Conservation (phyloP, 2,113 vertebrate genomes). For the Muntiacus muntjak region DNA sequence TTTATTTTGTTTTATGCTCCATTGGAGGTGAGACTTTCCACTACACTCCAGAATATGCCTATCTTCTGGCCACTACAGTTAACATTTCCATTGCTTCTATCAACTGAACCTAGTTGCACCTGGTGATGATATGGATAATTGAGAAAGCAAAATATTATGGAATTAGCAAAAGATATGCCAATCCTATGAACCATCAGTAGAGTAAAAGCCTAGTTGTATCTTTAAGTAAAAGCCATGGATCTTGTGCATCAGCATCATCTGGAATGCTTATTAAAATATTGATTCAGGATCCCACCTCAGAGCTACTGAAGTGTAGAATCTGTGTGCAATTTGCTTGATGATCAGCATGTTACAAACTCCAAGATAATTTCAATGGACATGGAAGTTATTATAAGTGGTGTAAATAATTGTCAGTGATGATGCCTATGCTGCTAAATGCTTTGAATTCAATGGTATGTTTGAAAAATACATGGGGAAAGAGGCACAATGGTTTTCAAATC, state of each 20-base stretch:
- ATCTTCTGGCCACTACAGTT: not conserved
- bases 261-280: not conserved
- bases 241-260: not conserved
- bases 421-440: not conserved
- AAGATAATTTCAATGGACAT: not conserved
- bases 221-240: not conserved
- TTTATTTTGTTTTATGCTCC: not conserved
- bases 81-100: not conserved
- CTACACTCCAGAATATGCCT: not conserved
- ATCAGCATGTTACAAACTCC: not conserved
- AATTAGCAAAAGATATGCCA: not conserved
- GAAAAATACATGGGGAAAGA: not conserved
- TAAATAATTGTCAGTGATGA: not conserved
- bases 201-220: not conserved
- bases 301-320: not conserved
- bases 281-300: not conserved
- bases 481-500: not conserved
- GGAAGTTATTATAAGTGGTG: not conserved
- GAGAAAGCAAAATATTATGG: not conserved
- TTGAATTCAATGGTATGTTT: not conserved
- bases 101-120: not conserved
- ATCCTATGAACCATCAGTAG: not conserved
- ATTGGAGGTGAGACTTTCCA: not conserved
- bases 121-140: not conserved
- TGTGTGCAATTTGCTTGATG: not conserved